A percentile compares a stretch with the other conserved stretches of the same genome.
These are phyloP conservation scores for Folsomia candida DNA, from an alignment of 2,888 invertebrate genomes.

Conservation along the genomic window DNA sequence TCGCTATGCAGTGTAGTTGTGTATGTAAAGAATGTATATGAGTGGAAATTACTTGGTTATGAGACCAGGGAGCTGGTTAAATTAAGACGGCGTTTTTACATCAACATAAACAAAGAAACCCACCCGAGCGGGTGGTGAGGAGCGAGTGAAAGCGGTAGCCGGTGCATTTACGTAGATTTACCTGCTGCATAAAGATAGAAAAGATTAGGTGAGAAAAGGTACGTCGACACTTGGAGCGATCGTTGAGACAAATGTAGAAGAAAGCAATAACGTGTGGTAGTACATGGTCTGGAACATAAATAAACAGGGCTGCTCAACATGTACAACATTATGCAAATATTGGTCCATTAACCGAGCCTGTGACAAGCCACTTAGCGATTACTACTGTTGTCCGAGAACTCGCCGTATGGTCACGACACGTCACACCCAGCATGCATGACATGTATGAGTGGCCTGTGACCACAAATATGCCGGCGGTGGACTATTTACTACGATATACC, in stretches of 20 bases:
- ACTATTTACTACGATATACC: background rate
- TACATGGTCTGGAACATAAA: slow-evolving; percentile 10
- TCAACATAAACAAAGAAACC: too few species aligned
- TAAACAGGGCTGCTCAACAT: slow-evolving; percentile 13
- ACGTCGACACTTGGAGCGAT: background rate
- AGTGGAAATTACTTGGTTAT: too few species aligned
- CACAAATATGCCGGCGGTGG: background rate
- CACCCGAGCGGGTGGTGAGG: too few species aligned
- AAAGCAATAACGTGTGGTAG: slow-evolving; percentile 9
- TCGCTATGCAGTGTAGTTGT: too few species aligned
- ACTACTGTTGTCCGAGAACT: background rate
- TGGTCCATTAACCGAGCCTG: slow-evolving; percentile 14
- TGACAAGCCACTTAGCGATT: slow-evolving; percentile 22
- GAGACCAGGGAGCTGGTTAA: too few species aligned
- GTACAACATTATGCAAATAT: slow-evolving; percentile 21
- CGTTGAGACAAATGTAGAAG: background rate
- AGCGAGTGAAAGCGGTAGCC: too few species aligned
- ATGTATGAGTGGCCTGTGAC: background rate
- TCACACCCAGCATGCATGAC: slow-evolving; percentile 2
- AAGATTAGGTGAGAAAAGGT: background rate
- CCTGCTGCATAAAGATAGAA: background rate
- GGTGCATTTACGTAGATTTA: too few species aligned
- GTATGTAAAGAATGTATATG: too few species aligned
- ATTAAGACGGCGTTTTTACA: too few species aligned
- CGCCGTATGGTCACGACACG: slow-evolving; percentile 1